A percentile compares a stretch with the other conserved stretches of the same genome.
Conservation (phyloP, 1,140 invertebrate genomes). For the Caenorhabditis tropicalis region DNA sequence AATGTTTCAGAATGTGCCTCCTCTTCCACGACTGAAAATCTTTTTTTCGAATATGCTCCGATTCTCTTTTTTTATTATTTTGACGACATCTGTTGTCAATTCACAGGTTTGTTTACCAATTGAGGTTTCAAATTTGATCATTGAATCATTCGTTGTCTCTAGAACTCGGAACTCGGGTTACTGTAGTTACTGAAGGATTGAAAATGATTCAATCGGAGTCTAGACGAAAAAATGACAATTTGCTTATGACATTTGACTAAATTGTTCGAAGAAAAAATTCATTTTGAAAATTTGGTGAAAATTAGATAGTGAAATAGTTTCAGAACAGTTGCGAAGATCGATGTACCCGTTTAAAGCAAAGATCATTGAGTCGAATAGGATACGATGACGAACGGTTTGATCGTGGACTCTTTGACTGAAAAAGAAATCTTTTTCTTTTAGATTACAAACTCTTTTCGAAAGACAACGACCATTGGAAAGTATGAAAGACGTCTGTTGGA, state of each 20-base stretch:
- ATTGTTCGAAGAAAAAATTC: no score
- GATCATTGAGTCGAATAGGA: conserved; percentile 31
- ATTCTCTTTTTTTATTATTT: neutral
- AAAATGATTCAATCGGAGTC: no score
- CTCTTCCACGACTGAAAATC: neutral
- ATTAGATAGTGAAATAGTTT: no score
- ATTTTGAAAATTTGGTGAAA: no score
- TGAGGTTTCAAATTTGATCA: neutral
- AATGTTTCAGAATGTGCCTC: neutral
- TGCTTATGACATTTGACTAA: no score
- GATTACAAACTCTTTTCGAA: conserved; percentile 37
- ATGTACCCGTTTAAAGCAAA: conserved; percentile 25
- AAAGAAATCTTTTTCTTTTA: neutral
- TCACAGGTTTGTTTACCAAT: neutral
- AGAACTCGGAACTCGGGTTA: no score
- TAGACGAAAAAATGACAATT: no score
- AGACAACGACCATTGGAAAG: conserved; percentile 38
- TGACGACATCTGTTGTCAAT: neutral
- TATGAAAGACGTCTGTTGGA: conserved; percentile 48
- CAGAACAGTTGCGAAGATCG: conserved; percentile 23
- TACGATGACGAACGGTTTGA: conserved; percentile 8
- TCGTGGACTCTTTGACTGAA: neutral
- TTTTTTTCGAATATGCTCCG: neutral
- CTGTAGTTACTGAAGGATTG: no score
- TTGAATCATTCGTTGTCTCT: no score